Evolutionary conservation across 1,140 invertebrate genomes (phyloP).

Genomic region (Diuraphis noxia): DNA sequence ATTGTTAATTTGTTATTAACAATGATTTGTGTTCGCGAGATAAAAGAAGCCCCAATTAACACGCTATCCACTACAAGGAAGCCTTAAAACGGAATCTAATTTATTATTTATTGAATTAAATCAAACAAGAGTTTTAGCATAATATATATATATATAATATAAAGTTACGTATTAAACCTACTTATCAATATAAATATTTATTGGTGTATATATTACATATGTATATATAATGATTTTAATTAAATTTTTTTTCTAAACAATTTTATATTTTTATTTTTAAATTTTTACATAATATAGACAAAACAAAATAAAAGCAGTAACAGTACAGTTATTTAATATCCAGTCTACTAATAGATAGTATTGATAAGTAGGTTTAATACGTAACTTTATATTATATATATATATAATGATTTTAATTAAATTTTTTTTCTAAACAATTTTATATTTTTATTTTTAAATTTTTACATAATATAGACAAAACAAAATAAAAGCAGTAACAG

Average conservation of each 20-base stretch:
- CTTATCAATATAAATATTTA: neutral
- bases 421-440: neutral
- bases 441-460: neutral
- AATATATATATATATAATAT: neutral
- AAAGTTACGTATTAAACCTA: neutral
- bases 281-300: neutral
- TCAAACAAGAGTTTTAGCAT: neutral
- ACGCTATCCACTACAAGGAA: neutral
- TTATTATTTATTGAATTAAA: slow-evolving; percentile 28
- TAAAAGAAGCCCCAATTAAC: slow-evolving; percentile 9
- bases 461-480: neutral
- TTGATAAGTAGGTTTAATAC: no score
- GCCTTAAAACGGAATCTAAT: slow-evolving; percentile 16
- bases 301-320: neutral
- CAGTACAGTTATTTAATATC: neutral
- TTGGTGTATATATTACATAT: neutral
- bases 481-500: neutral
- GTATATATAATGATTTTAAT: neutral
- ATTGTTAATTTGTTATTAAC: slow-evolving; percentile 31
- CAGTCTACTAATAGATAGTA: neutral
- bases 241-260: neutral
- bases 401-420: neutral
- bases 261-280: neutral
- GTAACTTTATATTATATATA: no score
- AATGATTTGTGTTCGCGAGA: slow-evolving; percentile 2